Evolutionary conservation across 2,113 vertebrate genomes (phyloP).

Genomic region (Forbesichthys papilliferus): DNA sequence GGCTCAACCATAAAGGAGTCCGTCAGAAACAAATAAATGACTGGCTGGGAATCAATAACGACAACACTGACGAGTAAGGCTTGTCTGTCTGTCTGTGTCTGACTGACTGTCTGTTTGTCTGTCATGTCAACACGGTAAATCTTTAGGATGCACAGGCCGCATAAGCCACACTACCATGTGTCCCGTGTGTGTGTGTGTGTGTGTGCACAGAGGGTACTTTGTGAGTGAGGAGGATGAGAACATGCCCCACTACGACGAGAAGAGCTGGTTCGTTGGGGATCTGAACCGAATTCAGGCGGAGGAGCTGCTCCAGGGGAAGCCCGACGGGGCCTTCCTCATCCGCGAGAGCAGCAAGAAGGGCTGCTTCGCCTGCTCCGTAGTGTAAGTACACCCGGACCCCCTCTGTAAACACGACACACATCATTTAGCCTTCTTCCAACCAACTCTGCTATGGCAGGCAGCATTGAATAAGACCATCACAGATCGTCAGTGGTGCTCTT

Average conservation of each 20-base stretch:
- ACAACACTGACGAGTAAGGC: slow-evolving; percentile 91
- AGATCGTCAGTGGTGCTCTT: no score
- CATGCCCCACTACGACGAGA: slow-evolving; percentile 91
- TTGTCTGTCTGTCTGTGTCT: not conserved
- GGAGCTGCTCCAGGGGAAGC: slow-evolving; percentile 90
- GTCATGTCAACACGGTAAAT: no score
- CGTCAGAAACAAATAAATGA: slow-evolving; percentile 94
- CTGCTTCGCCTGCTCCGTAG: slow-evolving; percentile 97
- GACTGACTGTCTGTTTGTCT: not conserved
- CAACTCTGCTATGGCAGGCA: no score
- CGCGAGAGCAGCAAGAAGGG: slow-evolving; percentile 97
- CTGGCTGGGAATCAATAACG: slow-evolving; percentile 95
- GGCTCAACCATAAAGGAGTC: slow-evolving; percentile 98
- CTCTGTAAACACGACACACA: slow-evolving; percentile 75
- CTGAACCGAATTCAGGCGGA: slow-evolving; percentile 91
- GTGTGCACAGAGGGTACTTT: slow-evolving; percentile 81
- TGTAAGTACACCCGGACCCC: slow-evolving; percentile 87
- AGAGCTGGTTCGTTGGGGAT: slow-evolving; percentile 96
- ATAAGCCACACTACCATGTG: not conserved
- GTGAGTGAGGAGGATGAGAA: slow-evolving; percentile 91
- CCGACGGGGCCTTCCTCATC: slow-evolving; percentile 92
- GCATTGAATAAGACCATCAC: not conserved
- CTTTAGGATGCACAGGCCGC: no score
- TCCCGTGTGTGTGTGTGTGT: not conserved
- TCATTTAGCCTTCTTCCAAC: no score